A percentile compares a stretch with the other conserved stretches of the same genome.
These are phyloP conservation scores for Baryphthengus martii DNA, from an alignment of 2,113 vertebrate genomes.

Conservation along the genomic window DNA sequence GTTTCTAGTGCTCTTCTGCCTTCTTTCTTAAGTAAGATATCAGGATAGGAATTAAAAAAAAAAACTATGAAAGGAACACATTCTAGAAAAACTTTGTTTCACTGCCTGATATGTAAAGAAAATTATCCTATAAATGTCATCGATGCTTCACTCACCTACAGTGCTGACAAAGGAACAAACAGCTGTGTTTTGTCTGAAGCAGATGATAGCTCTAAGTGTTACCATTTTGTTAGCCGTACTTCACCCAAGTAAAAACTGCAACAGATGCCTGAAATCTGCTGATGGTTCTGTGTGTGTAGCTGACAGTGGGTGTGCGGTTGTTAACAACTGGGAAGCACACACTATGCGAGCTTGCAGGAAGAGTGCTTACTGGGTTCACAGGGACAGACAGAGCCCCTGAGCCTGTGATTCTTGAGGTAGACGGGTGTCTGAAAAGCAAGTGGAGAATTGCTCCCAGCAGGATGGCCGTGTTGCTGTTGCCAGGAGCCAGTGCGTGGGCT, in stretches of 20 bases:
- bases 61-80: background rate
- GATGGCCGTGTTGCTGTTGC: background rate
- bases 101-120: background rate
- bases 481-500: background rate
- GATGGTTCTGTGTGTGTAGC: accelerated
- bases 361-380: accelerated
- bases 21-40: background rate
- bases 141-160: background rate
- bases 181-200: background rate
- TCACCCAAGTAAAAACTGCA: background rate
- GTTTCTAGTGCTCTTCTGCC: background rate
- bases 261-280: background rate
- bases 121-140: background rate
- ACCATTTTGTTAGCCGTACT: background rate
- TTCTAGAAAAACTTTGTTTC: background rate
- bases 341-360: background rate
- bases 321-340: background rate
- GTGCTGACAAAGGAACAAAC: background rate
- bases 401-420: accelerated
- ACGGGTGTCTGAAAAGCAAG: background rate
- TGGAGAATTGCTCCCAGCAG: accelerated
- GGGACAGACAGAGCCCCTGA: background rate
- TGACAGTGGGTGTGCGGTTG: accelerated
- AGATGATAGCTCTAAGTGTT: background rate
- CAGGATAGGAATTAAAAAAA: background rate